Percentiles rank a stretch among this genome's conserved stretches.
Conservation (phyloP, 2,113 vertebrate species). For the Climacteris rufus region DNA sequence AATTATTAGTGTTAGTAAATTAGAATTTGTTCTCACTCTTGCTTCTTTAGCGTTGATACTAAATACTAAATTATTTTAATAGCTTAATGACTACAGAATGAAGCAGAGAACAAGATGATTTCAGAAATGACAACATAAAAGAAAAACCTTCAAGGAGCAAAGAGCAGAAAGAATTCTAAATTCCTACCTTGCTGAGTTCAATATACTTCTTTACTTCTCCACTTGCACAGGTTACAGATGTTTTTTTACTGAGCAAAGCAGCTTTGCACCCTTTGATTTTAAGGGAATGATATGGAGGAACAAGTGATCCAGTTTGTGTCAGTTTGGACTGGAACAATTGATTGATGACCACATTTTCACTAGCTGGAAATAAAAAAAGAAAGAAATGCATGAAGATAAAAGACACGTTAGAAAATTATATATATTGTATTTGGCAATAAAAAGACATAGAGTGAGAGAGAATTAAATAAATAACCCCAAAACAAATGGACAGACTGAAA, state of each 20-base stretch:
- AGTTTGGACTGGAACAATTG: slow-evolving; percentile 92
- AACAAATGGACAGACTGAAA: background rate
- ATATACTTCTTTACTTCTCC: slow-evolving; percentile 78
- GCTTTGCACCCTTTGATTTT: slow-evolving; percentile 82
- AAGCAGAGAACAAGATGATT: background rate
- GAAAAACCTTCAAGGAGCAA: background rate
- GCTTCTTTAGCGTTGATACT: background rate
- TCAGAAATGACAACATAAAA: background rate
- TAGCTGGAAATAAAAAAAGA: slow-evolving; percentile 75
- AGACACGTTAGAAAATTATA: background rate
- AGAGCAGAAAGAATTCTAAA: background rate
- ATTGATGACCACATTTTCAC: slow-evolving; percentile 89
- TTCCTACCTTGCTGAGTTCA: slow-evolving; percentile 86
- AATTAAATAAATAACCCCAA: background rate
- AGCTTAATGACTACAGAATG: background rate
- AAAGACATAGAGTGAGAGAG: background rate
- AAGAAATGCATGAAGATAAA: background rate
- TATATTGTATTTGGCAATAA: background rate
- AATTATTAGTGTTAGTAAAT: background rate
- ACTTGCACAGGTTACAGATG: slow-evolving; percentile 33
- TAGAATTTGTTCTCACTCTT: background rate
- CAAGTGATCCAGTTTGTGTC: slow-evolving; percentile 89
- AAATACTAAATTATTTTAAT: background rate
- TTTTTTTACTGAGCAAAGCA: slow-evolving; percentile 78
- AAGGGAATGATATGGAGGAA: slow-evolving; percentile 76